Evolutionary conservation across 2,113 vertebrate genomes (phyloP).

Genomic region (Silurus meridionalis): DNA sequence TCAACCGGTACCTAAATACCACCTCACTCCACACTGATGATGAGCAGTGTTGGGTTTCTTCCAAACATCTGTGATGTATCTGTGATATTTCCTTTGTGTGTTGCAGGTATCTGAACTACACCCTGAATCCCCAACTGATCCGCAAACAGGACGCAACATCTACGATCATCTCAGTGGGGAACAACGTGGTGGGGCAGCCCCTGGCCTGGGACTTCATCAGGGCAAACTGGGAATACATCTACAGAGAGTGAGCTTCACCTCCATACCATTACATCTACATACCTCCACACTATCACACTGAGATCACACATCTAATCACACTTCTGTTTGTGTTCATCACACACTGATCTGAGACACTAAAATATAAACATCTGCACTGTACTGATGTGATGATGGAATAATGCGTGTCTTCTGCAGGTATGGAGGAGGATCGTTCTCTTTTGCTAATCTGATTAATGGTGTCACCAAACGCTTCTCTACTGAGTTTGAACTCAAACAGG

Average conservation of each 20-base stretch:
- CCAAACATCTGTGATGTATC: no score
- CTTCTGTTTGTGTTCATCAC: neutral
- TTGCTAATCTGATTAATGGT: conserved; percentile 78
- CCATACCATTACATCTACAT: neutral
- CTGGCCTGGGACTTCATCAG: conserved; percentile 89
- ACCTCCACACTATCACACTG: no score
- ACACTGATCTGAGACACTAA: neutral
- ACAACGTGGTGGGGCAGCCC: conserved; percentile 81
- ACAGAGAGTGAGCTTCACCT: conserved; percentile 77
- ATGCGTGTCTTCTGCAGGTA: conserved; percentile 70
- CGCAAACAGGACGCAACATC: conserved; percentile 87
- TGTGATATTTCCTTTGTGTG: neutral
- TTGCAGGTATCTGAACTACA: conserved; percentile 83
- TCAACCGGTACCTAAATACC: conserved; percentile 75
- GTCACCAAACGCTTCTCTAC: conserved; percentile 83
- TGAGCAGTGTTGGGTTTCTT: no score
- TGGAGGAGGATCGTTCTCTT: conserved; percentile 90
- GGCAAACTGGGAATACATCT: conserved; percentile 78
- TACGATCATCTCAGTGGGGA: conserved; percentile 84
- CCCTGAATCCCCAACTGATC: conserved; percentile 73
- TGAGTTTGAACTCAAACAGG: conserved; percentile 83
- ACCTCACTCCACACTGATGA: neutral
- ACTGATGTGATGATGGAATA: neutral
- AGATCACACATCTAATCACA: neutral
- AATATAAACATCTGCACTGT: neutral